Percentiles rank a stretch among this genome's conserved stretches.
Conservation (phyloP, 2,888 invertebrate genomes). For the Leptarthrus brevirostris region DNA sequence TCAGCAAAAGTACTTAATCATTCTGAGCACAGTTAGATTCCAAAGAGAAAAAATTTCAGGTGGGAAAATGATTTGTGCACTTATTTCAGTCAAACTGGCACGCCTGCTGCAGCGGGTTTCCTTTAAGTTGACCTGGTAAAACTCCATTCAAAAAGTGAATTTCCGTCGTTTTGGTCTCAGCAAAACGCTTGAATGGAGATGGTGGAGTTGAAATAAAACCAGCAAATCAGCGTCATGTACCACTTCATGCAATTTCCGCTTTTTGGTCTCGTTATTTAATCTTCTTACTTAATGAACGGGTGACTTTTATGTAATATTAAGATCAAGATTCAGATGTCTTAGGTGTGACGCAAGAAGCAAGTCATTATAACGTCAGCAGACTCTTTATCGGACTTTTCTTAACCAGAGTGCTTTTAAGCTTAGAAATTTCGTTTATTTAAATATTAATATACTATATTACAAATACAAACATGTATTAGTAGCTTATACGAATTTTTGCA, state of each 20-base stretch:
- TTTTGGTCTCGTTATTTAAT: constrained; percentile 34
- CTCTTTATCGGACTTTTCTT: no score
- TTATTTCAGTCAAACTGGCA: neutral
- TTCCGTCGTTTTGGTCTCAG: constrained; percentile 10
- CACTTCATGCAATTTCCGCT: constrained; percentile 40
- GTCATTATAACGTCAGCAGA: neutral
- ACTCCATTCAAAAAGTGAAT: constrained; percentile 10
- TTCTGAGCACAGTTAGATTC: constrained; percentile 7
- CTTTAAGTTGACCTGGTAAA: neutral
- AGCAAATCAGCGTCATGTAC: constrained; percentile 22
- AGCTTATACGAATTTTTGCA: no score
- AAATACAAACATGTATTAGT: no score
- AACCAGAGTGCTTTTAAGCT: no score
- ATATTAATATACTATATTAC: no score
- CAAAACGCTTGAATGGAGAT: constrained; percentile 32
- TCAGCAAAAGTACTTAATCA: constrained; percentile 23
- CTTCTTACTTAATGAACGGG: constrained; percentile 40
- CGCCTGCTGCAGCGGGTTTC: neutral
- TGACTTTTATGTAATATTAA: constrained; percentile 43
- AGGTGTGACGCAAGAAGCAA: constrained; percentile 6
- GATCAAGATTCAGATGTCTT: constrained; percentile 25
- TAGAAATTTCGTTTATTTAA: no score
- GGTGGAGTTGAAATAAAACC: constrained; percentile 24
- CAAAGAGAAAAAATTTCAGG: constrained; percentile 13
- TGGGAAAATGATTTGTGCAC: constrained; percentile 32